Evolutionary conservation across 2,797 vertebrate species (phyloP), one percentile per base, ranked within the genome.

Genomic region (Poeciliopsis infans): DNA sequence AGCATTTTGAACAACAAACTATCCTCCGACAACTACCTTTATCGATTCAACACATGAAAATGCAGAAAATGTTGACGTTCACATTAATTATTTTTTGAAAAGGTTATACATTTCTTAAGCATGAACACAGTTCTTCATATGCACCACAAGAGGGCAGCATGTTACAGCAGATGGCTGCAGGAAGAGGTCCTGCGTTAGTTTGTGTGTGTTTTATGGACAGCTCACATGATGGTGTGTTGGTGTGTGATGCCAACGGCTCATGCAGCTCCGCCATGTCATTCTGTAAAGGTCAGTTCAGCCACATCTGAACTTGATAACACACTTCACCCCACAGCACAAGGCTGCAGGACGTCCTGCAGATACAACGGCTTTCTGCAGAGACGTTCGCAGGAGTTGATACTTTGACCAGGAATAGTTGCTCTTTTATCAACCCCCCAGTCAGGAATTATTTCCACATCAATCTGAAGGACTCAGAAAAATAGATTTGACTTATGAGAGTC

Each of bases 111-210:
- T 25, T 36, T 33, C 7, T n/a, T 36, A 8, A 64, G 46, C 7
- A 31, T 25, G 45, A n/a, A 74, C 46, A 68, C 16, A 81, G 25
- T n/a, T 80, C 23, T 69, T 36, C 1, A 23, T 28, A 2, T 51
- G 23, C 2, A 55, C 88, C 94, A 93, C 85, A 82, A 89, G 93
- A 87, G 90, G 90, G 88, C 92, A 93, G 88, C 87, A 81, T 88
- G 78, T 33, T 7, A 87, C 91, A 79, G 85, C 79, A 75, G 79
- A 80, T 82, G 74, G 70, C 79, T 85, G 20, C 61, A 23, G 33
- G 7, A 61, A 7, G 82, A 49, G 23, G 6, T 76, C 74, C 45
- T 49, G 33, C 13, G 33, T 6, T 8, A 28, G 16, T 39, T 16
- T 55, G 47, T 36, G 25, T 61, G 41, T 5, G 25, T 72, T 47